Conservation (phyloP, 2,888 invertebrate species). For the Protula sp. region DNA sequence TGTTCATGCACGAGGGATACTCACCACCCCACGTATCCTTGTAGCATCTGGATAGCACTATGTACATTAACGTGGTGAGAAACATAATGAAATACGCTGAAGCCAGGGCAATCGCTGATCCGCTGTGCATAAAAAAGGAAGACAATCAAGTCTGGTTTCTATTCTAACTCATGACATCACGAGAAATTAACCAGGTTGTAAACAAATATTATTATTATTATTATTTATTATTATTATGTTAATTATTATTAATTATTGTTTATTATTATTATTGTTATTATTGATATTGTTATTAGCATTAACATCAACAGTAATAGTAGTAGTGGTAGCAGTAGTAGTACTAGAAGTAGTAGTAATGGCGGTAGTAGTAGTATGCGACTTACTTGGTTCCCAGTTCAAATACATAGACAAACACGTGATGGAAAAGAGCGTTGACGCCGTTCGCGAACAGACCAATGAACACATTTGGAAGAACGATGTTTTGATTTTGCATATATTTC, state of each 20-base stretch:
- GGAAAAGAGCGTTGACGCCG: constrained; percentile 19
- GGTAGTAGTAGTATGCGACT: neutral
- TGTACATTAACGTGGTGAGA: constrained; percentile 19
- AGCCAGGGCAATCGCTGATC: constrained; percentile 23
- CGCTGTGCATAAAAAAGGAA: constrained; percentile 19
- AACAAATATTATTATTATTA: too few species aligned
- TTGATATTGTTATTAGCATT: too few species aligned
- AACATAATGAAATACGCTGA: constrained; percentile 18
- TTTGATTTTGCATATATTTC: constrained; percentile 13
- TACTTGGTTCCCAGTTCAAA: constrained; percentile 9
- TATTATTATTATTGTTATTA: too few species aligned
- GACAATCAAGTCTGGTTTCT: too few species aligned
- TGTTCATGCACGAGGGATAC: too few species aligned
- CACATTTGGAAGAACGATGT: constrained; percentile 25
- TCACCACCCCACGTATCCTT: constrained; percentile 26
- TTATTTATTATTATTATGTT: too few species aligned
- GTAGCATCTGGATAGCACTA: constrained; percentile 16
- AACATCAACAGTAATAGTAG: too few species aligned
- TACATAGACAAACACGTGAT: constrained; percentile 22
- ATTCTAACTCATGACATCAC: too few species aligned
- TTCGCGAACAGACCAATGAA: constrained; percentile 21
- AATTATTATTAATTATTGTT: too few species aligned
- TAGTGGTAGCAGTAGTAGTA: too few species aligned
- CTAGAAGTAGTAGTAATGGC: too few species aligned
- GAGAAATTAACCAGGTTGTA: too few species aligned